Percentiles rank a stretch among this genome's conserved stretches.
phyloP scores from a whole-genome alignment of 2,113 vertebrate species.

The Passer montanus region DNA sequence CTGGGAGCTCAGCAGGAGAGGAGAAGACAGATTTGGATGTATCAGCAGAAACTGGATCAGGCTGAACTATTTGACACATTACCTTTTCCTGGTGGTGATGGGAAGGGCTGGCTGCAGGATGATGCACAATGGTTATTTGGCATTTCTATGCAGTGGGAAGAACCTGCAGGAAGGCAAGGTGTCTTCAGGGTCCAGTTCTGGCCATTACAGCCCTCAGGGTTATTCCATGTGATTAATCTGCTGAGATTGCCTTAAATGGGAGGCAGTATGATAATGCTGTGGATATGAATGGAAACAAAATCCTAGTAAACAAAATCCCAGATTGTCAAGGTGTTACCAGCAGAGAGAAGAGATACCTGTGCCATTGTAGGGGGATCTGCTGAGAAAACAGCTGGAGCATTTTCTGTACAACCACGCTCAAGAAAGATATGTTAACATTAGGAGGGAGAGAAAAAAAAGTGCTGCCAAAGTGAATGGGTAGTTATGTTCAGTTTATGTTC shows the following conservation, averaged over 20 bases:
- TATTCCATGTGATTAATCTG: background rate
- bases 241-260: background rate
- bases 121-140: accelerated
- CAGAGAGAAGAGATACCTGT: background rate
- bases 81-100: background rate
- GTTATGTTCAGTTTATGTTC: background rate
- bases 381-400: background rate
- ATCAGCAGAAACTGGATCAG: background rate
- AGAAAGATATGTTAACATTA: background rate
- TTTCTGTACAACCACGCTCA: background rate
- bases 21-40: background rate
- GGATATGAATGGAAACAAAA: background rate
- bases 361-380: background rate
- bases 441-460: background rate
- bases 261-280: background rate
- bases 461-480: background rate
- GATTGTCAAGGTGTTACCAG: background rate
- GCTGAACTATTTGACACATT: background rate
- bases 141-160: background rate
- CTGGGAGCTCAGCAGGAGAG: background rate
- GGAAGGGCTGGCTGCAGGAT: background rate
- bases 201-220: background rate
- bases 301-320: background rate
- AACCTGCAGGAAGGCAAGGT: background rate
- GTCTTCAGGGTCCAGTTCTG: background rate